phyloP scores from a whole-genome alignment of 2,888 invertebrate genomes.

The Eupsilia transversa region DNA sequence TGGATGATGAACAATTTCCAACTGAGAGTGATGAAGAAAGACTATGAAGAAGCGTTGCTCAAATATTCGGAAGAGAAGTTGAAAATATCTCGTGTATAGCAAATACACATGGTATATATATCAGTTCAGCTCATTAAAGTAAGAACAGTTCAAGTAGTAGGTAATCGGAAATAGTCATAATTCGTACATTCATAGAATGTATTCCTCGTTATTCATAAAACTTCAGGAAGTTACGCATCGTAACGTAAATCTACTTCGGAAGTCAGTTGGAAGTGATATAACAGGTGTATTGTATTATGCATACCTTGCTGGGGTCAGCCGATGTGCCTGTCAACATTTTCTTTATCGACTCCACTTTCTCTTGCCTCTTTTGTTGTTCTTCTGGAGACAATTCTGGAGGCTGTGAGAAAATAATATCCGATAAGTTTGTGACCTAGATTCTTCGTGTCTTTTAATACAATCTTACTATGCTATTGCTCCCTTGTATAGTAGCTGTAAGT shows the following conservation, averaged over 20 bases:
- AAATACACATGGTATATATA: conserved; percentile 8
- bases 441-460: neutral
- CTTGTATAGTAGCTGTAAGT: neutral
- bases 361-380: conserved; percentile 95
- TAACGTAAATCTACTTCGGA: conserved; percentile 53
- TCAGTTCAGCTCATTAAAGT: conserved; percentile 31
- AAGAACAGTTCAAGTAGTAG: conserved; percentile 33
- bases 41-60: conserved; percentile 58
- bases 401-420: conserved; percentile 75
- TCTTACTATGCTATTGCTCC: neutral
- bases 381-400: conserved; percentile 96
- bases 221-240: conserved; percentile 58
- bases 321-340: conserved; percentile 95
- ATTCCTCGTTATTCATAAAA: conserved; percentile 48
- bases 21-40: conserved; percentile 38
- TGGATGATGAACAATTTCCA: conserved; percentile 40
- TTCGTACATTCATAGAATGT: conserved; percentile 55
- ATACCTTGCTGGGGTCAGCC: conserved; percentile 87
- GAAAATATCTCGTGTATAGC: neutral
- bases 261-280: conserved; percentile 43
- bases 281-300: conserved; percentile 40
- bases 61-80: conserved; percentile 31
- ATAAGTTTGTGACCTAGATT: neutral
- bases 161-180: conserved; percentile 60
- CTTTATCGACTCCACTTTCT: conserved; percentile 97